A percentile compares a stretch with the other conserved stretches of the same genome.
These are phyloP conservation scores for Pandemis heparana DNA, from an alignment of 2,888 invertebrate genomes.

Conservation along the genomic window DNA sequence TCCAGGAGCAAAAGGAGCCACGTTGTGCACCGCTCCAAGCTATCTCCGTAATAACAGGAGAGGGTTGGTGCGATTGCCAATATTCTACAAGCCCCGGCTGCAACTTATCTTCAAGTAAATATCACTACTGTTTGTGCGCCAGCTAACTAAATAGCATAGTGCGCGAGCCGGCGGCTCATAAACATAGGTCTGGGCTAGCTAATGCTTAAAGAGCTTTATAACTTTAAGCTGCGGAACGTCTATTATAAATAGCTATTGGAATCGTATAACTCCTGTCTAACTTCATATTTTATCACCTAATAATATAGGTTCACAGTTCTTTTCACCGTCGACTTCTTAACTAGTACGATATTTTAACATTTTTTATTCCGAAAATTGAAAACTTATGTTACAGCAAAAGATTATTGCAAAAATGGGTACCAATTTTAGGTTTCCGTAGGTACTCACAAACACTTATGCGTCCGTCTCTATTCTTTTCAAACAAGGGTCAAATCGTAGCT, in stretches of 20 bases:
- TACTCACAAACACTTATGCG: too few relatives aligned
- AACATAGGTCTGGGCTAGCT: constrained; percentile 21
- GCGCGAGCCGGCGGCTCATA: constrained; percentile 29
- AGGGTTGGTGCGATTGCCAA: constrained; percentile 51
- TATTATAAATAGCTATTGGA: constrained; percentile 9
- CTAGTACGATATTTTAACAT: neutral
- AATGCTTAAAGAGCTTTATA: constrained; percentile 20
- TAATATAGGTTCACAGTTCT: constrained; percentile 2
- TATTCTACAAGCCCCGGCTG: constrained; percentile 48
- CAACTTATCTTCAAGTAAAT: constrained; percentile 49
- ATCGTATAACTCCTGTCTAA: neutral
- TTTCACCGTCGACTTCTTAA: neutral
- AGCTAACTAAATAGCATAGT: constrained; percentile 48
- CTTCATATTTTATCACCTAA: constrained; percentile 3
- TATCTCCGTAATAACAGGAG: constrained; percentile 57
- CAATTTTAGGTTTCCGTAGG: too few relatives aligned
- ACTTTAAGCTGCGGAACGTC: constrained; percentile 12
- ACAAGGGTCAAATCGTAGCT: too few relatives aligned
- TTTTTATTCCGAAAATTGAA: neutral
- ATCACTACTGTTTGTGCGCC: constrained; percentile 48
- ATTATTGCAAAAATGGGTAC: neutral
- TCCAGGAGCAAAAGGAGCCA: constrained; percentile 44
- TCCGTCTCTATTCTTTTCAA: too few relatives aligned
- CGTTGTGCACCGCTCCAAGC: constrained; percentile 47
- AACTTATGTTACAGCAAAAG: neutral